These are phyloP conservation scores for Drosophila orena DNA, from an alignment of 1,140 invertebrate genomes.

Conservation along the genomic window DNA sequence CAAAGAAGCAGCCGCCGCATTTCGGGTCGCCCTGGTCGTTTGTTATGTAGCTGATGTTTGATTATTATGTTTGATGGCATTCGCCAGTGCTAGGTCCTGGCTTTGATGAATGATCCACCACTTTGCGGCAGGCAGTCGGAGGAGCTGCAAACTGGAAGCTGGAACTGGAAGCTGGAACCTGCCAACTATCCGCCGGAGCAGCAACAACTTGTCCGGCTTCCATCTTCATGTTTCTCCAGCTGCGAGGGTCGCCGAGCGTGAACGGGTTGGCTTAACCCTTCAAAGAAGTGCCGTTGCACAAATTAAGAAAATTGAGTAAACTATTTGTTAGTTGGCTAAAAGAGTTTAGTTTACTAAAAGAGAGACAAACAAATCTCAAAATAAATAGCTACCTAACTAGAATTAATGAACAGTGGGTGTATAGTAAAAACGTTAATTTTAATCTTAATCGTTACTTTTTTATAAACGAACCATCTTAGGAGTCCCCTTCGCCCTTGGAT, in stretches of 20 bases:
- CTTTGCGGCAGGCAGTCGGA: conserved; percentile 56
- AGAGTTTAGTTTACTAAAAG: no score
- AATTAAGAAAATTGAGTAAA: not conserved
- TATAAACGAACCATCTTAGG: no score
- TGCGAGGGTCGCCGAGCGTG: conserved; percentile 12
- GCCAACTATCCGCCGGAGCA: conserved; percentile 27
- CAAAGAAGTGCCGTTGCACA: not conserved
- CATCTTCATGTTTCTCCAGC: conserved; percentile 55
- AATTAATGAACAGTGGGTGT: no score
- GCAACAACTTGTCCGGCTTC: conserved; percentile 50
- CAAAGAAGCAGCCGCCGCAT: conserved; percentile 60
- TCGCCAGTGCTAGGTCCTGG: conserved; percentile 45
- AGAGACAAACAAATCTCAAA: no score
- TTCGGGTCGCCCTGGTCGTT: conserved; percentile 73
- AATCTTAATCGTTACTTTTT: no score
- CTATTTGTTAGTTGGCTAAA: not conserved
- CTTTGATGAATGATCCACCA: conserved; percentile 78
- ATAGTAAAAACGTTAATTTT: no score
- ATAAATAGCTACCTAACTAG: no score
- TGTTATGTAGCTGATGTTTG: conserved; percentile 83
- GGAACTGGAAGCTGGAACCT: conserved; percentile 37
- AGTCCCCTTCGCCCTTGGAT: not conserved
- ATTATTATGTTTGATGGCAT: conserved; percentile 83
- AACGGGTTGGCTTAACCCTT: conserved; percentile 35
- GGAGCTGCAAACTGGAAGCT: conserved; percentile 29